Evolutionary conservation across 2,888 invertebrate genomes (phyloP), one percentile per base, ranked within the genome.

Genomic region (Hypercompe scribonia): DNA sequence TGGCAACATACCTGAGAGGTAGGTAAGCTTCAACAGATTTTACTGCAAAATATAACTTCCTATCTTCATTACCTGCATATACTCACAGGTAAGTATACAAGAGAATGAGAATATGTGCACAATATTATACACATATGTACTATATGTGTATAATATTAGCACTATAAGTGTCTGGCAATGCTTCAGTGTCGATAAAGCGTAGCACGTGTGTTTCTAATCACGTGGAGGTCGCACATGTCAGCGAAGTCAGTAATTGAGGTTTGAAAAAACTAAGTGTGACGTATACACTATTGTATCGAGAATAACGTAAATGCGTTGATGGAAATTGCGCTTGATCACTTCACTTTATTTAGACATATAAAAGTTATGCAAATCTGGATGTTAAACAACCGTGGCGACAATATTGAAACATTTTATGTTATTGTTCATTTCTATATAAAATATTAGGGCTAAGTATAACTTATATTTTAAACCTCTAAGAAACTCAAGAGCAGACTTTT

Each of bases 141-240:
- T 54, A n/a, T 54, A n/a, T 2, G 11, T n/a, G n/a, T n/a, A 54
- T 54, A 31, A 61, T 61, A 61, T 31, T 31, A 61, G 28, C 70
- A 66, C 71, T 73, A 79, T 75, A 78, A 76, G 78, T 72, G 73
- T 75, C 79, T 80, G 75, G 75, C 81, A 84, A 76, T 80, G 79
- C 74, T 80, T 75, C 78, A 76, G 78, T 82, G 84, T 84, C 85
- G 87, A 84, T 88, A 84, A 82, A 84, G 81, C 80, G 72, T 72
- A 77, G 82, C 89, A 89, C 89, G 89, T 89, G 88, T 79, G 67
- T 39, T 63, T 67, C 68, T 13, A 42, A 74, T 89, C 89, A 89
- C 89, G 89, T 89, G 88, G 79, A 83, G 31, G 42, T 36, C 36
- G 82, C 88, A 85, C 87, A 88, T 87, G 88, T 85, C 82, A 79